Evolutionary conservation across 2,888 invertebrate species (phyloP), one percentile per base, ranked within the genome.

Genomic region (Adela reaumurella): DNA sequence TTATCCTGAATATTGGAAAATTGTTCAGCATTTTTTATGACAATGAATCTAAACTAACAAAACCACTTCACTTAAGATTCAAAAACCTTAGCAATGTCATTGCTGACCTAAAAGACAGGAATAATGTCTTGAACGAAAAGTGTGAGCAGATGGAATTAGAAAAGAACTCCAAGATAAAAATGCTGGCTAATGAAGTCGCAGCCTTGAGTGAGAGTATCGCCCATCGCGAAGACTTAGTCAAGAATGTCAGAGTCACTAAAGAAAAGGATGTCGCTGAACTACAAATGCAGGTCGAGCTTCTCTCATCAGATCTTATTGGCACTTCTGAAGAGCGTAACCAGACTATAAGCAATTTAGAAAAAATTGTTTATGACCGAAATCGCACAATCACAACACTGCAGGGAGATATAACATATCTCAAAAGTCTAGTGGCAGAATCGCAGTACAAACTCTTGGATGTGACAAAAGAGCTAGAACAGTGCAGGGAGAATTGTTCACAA

Each of bases 331-430:
- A 73, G 68, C 58, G 59, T 65, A 56, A 73, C 19, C 11, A 71
- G 57, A 74, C 74, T 49, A 73, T 76, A 55, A 58, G 68, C 53
- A 74, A 77, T 58, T 63, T 77, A 62, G 76, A 77, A 62, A 73
- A 62, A 58, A 73, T 74, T 47, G 60, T 76, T 52, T 62, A 68
- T 50, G 74, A 76, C 59, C 76, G 70, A 62, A 74, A 73, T 56
- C 62, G 73, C 51, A 68, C 65, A 16, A 72, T 77, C 49, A 74
- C 72, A 2, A 64, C 67, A 2, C 59, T 77, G 48, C 71, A 74
- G 52, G 67, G 67, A 50, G 77, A 77, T 54, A 61, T 74, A 44
- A 65, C 66, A 1, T 73, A 66, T 55, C 55, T 78, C 19, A 74
- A 74, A 53, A 60, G 72, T 0, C 52, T 74, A 17, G 60, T 77